Percentiles rank a stretch among this genome's conserved stretches.
Evolutionary conservation across 1,140 invertebrate genomes (phyloP).

Genomic region (Gryon sp.): DNA sequence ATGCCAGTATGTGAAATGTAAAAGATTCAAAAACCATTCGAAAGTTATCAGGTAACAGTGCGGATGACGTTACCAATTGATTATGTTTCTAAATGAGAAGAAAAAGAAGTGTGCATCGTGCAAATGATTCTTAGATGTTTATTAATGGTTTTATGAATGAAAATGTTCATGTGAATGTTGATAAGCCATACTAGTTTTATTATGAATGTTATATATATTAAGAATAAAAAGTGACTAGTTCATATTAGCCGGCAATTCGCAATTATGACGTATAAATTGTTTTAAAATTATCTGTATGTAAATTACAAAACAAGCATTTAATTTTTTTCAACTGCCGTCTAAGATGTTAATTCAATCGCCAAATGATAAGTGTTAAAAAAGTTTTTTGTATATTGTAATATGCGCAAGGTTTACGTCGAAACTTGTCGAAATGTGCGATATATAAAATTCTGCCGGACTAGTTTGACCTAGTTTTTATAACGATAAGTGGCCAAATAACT

Average conservation of each 20-base stretch:
- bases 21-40: constrained; percentile 3
- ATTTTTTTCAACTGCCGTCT: not conserved
- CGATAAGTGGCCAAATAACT: constrained; percentile 54
- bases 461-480: constrained; percentile 45
- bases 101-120: not conserved
- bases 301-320: not conserved
- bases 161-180: constrained; percentile 35
- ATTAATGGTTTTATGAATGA: constrained; percentile 42
- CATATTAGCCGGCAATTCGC: constrained; percentile 13
- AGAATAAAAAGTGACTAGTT: constrained; percentile 34
- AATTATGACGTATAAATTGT: constrained; percentile 24
- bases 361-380: too few relatives aligned
- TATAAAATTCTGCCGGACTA: constrained; percentile 52
- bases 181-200: constrained; percentile 61
- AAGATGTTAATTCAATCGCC: constrained; percentile 1
- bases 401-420: constrained; percentile 29
- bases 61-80: constrained; percentile 1
- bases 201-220: constrained; percentile 66
- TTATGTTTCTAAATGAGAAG: constrained; percentile 28
- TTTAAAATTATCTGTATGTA: not conserved
- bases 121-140: constrained; percentile 39
- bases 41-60: constrained; percentile 21
- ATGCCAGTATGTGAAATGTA: not conserved
- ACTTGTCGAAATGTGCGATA: constrained; percentile 34
- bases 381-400: constrained; percentile 5